Evolutionary conservation across 2,888 invertebrate genomes (phyloP).

Genomic region (Tenthredo livida): DNA sequence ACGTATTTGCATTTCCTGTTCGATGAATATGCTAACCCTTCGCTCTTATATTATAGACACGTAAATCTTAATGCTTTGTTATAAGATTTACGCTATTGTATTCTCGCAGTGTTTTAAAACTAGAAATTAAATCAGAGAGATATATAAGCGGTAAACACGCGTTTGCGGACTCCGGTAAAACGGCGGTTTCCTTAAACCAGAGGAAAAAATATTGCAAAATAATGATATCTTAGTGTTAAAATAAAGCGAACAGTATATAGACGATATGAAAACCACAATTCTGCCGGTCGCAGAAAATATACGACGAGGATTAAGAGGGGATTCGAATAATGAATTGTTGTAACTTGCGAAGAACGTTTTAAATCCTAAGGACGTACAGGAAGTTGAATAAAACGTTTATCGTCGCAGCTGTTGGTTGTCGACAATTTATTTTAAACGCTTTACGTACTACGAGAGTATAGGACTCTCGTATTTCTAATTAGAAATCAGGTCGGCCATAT

Average conservation of each 20-base stretch:
- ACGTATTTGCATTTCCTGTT: conserved; percentile 72
- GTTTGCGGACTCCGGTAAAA: neutral
- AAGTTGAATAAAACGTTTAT: neutral
- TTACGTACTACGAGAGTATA: too few relatives aligned
- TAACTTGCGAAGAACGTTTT: neutral
- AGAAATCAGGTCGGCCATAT: conserved; percentile 30
- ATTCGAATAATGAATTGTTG: neutral
- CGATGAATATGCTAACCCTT: conserved; percentile 63
- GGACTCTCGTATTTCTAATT: too few relatives aligned
- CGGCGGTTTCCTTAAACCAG: neutral
- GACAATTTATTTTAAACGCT: neutral
- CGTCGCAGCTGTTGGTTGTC: conserved; percentile 5
- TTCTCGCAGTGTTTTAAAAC: neutral
- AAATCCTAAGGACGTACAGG: neutral
- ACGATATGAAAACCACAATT: conserved; percentile 19
- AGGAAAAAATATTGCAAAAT: neutral
- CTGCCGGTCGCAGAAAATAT: neutral
- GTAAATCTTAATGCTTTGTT: neutral
- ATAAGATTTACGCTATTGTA: neutral
- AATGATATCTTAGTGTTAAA: neutral
- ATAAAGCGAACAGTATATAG: neutral
- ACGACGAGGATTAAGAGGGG: neutral
- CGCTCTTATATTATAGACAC: neutral
- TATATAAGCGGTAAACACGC: neutral
- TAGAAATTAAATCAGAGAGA: neutral